Percentiles rank a stretch among this genome's conserved stretches.
Conservation (phyloP, 2,113 vertebrate genomes). For the Periophthalmus modestus region DNA sequence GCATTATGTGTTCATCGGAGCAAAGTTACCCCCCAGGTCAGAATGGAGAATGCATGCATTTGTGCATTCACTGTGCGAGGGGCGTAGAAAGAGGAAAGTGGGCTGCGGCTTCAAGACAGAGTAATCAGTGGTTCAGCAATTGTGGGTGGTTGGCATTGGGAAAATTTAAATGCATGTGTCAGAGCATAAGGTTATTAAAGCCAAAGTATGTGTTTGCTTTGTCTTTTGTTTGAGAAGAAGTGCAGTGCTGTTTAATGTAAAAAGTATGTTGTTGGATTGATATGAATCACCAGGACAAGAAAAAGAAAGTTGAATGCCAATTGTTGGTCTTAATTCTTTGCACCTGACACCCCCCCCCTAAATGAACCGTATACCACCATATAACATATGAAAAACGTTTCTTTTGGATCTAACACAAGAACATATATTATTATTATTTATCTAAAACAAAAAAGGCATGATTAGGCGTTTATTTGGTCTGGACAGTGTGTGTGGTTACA, state of each 20-base stretch:
- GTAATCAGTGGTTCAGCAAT: conserved; percentile 7
- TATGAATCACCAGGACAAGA: background rate
- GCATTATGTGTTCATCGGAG: conserved; percentile 60
- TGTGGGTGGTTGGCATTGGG: background rate
- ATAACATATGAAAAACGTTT: no score
- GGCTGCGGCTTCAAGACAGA: conserved; percentile 21
- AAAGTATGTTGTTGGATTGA: background rate
- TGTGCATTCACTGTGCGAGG: conserved; percentile 70
- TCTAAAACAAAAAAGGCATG: no score
- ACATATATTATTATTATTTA: no score
- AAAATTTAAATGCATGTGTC: conserved; percentile 5
- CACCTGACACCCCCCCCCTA: no score
- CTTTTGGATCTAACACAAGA: no score
- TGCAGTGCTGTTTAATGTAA: background rate
- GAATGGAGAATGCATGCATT: conserved; percentile 35
- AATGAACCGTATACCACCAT: no score
- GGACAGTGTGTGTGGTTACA: no score
- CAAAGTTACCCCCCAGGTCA: conserved; percentile 74
- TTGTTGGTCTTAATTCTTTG: no score
- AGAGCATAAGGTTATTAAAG: conserved; percentile 10
- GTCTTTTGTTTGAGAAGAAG: background rate
- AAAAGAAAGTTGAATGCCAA: no score
- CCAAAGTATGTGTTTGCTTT: background rate
- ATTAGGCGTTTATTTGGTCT: no score
- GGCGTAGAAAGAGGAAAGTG: conserved; percentile 42